These are phyloP conservation scores for Aphelenchoides besseyi DNA, from an alignment of 1,140 invertebrate species.

Conservation along the genomic window DNA sequence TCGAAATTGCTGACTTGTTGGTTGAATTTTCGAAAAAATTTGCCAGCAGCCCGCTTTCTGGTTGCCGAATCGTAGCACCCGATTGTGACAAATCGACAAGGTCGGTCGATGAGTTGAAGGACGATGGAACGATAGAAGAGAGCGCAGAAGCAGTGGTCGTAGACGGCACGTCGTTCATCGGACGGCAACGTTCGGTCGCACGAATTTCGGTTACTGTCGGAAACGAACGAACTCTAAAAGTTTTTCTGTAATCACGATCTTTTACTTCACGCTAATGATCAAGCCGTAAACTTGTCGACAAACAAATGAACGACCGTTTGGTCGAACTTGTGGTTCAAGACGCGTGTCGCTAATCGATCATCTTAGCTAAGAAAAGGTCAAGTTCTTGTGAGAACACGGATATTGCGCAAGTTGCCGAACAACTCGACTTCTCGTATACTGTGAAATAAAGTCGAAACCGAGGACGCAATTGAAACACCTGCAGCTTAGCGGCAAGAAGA, in stretches of 20 bases:
- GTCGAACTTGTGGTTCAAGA: neutral
- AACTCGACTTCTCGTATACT: neutral
- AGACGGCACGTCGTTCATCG: neutral
- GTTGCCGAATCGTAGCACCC: too few relatives aligned
- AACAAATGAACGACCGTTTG: neutral
- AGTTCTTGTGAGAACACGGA: neutral
- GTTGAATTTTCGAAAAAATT: too few relatives aligned
- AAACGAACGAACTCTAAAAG: neutral
- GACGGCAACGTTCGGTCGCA: neutral
- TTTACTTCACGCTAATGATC: neutral
- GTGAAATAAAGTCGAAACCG: neutral
- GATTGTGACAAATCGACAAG: too few relatives aligned
- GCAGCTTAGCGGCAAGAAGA: neutral
- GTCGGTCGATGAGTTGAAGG: neutral
- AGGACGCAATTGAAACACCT: neutral
- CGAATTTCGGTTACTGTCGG: neutral
- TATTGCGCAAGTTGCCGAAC: neutral
- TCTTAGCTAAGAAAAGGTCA: neutral
- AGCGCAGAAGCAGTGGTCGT: neutral
- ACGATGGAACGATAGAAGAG: neutral
- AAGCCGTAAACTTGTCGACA: neutral
- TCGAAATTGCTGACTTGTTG: neutral
- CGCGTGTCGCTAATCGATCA: slow-evolving; percentile 1
- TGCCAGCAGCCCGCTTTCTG: too few relatives aligned
- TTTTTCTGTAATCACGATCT: neutral